Conservation (phyloP, 2,888 invertebrate genomes). For the Pollenia angustigena region DNA sequence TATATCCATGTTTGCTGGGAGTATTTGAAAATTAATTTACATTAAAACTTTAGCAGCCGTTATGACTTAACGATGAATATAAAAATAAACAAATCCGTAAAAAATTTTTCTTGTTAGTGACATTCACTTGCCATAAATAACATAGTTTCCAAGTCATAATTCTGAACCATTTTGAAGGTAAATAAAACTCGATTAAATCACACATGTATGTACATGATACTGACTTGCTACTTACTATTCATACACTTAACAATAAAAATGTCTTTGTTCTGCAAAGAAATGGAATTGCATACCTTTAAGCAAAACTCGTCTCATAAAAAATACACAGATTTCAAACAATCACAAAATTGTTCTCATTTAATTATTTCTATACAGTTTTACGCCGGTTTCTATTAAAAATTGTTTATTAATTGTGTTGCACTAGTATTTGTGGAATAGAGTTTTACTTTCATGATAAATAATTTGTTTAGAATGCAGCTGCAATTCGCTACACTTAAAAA, state of each 20-base stretch:
- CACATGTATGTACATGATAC: neutral
- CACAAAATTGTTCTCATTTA: slow-evolving; percentile 24
- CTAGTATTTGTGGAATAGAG: slow-evolving; percentile 35
- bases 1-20: neutral
- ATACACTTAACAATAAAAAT: slow-evolving; percentile 21
- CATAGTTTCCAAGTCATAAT: slow-evolving; percentile 19
- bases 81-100: slow-evolving; percentile 37
- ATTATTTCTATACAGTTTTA: slow-evolving; percentile 12
- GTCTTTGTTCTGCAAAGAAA: slow-evolving; percentile 60
- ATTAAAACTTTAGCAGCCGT: neutral
- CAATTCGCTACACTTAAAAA: slow-evolving; percentile 24
- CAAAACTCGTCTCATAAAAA: neutral
- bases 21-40: neutral
- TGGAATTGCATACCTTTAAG: slow-evolving; percentile 17
- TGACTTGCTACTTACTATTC: slow-evolving; percentile 21
- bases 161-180: slow-evolving; percentile 33
- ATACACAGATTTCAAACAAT: slow-evolving; percentile 9
- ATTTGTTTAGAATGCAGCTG: slow-evolving; percentile 51
- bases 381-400: slow-evolving; percentile 51
- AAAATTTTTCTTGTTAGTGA: neutral
- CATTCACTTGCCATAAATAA: slow-evolving; percentile 29
- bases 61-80: slow-evolving; percentile 19
- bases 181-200: slow-evolving; percentile 15
- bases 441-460: slow-evolving; percentile 32
- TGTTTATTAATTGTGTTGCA: slow-evolving; percentile 9